These are phyloP conservation scores for Marasmarcha lunaedactyla DNA, from an alignment of 2,888 invertebrate genomes.

Conservation along the genomic window DNA sequence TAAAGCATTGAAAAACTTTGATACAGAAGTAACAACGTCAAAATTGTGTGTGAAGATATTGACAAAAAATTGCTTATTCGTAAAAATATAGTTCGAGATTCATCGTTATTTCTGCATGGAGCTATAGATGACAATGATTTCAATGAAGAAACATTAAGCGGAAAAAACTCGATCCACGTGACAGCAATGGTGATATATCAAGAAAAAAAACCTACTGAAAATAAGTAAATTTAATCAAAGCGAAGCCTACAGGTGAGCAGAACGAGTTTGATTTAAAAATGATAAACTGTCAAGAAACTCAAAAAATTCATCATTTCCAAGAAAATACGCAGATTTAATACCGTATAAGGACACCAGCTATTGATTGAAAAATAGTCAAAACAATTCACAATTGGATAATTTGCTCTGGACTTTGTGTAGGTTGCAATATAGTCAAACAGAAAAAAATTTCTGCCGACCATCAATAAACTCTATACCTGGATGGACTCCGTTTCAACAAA, in stretches of 20 bases:
- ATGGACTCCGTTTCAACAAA: constrained; percentile 17
- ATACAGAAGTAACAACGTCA: constrained; percentile 7
- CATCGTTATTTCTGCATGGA: constrained; percentile 9
- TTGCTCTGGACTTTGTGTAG: constrained; percentile 9
- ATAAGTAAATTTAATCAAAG: constrained; percentile 12
- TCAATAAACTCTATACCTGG: constrained; percentile 16
- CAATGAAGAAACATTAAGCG: constrained; percentile 5
- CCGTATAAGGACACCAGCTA: constrained; percentile 9
- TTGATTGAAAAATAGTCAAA: constrained; percentile 6
- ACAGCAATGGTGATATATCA: constrained; percentile 10
- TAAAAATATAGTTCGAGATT: constrained; percentile 9
- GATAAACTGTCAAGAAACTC: constrained; percentile 10
- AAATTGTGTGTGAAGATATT: constrained; percentile 4
- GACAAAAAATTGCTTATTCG: constrained; percentile 8
- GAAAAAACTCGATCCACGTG: constrained; percentile 11
- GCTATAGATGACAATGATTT: constrained; percentile 4
- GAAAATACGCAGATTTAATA: constrained; percentile 8
- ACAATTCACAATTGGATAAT: constrained; percentile 4
- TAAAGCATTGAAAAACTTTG: constrained; percentile 9
- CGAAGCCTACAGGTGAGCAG: constrained; percentile 8
- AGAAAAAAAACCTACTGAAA: constrained; percentile 7
- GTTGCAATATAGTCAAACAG: constrained; percentile 7
- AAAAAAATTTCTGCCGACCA: constrained; percentile 15
- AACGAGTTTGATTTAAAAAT: constrained; percentile 8
- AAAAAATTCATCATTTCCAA: constrained; percentile 9